Conservation (phyloP, 1,140 invertebrate species). For the Halesus radiatus region DNA sequence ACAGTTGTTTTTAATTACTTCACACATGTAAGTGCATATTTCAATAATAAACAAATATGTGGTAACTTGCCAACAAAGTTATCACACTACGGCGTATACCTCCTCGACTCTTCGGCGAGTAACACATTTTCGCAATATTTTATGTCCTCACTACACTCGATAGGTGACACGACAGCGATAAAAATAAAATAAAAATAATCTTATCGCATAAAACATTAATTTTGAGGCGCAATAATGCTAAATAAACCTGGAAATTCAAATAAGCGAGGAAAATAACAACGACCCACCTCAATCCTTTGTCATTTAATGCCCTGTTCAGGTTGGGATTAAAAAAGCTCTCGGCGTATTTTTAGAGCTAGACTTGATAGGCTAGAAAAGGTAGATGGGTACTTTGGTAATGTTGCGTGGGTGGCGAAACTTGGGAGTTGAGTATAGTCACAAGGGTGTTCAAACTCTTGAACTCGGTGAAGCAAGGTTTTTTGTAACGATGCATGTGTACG, state of each 20-base stretch:
- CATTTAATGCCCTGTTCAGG: too few relatives aligned
- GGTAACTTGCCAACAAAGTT: background rate
- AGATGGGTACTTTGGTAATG: background rate
- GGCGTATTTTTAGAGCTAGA: too few relatives aligned
- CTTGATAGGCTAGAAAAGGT: too few relatives aligned
- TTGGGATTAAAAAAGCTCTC: too few relatives aligned
- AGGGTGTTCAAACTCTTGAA: too few relatives aligned
- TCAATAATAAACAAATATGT: constrained; percentile 24
- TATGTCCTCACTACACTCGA: background rate
- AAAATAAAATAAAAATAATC: background rate
- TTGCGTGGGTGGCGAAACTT: background rate
- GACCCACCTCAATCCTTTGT: constrained; percentile 4
- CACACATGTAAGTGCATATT: constrained; percentile 1
- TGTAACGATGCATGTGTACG: too few relatives aligned
- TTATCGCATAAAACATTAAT: constrained; percentile 10
- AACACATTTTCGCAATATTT: constrained; percentile 17
- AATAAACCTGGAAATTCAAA: background rate
- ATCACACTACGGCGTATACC: background rate
- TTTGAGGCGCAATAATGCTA: background rate
- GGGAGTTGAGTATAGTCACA: background rate
- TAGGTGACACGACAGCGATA: constrained; percentile 10
- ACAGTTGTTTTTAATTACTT: background rate
- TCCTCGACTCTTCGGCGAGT: background rate
- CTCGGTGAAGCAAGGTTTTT: too few relatives aligned
- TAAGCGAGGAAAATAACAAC: background rate